Evolutionary conservation across 2,888 invertebrate species (phyloP), one percentile per base, ranked within the genome.

Genomic region (Pachliopta kotzebuea): DNA sequence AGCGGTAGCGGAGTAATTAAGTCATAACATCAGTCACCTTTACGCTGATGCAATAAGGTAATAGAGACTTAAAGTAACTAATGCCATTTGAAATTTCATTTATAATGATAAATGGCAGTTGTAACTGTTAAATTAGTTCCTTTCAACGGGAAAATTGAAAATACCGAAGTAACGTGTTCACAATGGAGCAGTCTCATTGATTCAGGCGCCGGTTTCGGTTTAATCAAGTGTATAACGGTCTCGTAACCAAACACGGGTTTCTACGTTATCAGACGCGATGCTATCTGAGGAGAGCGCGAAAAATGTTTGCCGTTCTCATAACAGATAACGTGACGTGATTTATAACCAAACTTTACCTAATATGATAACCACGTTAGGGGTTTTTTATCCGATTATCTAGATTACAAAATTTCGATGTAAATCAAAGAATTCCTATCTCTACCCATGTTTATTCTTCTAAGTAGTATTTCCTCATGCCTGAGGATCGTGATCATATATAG

Each of bases 141-240:
- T 45, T n/a, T 6, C n/a, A n/a, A 45, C n/a, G 6, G n/a, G 8
- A 18, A n/a, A 18, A 52, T 52, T n/a, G n/a, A n/a, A n/a, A n/a
- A n/a, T 52, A 37, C 17, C n/a, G n/a, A 59, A 8, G 20, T 11
- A 53, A 53, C 24, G n/a, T 54, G 21, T 53, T 29, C 45, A 14
- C 29, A 50, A 60, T 31, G n/a, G 23, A n/a, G 21, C 24, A 23
- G 6, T n/a, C 31, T 50, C 23, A 29, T 62, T 52, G 26, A 42
- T 37, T 53, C 26, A 62, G 50, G 26, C 7, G 20, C 31, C 59
- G 50, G 21, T 42, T 37, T 62, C 18, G 57, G 73, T 75, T 76
- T 68, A 76, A 73, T 78, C 71, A 76, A 72, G 74, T 69, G 65
- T 11, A 68, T 70, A 76, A 80, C 76, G 75, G 75, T 69, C 73